Evolutionary conservation across 2,797 vertebrate genomes (phyloP).

Genomic region (Corythornis leucogaster): DNA sequence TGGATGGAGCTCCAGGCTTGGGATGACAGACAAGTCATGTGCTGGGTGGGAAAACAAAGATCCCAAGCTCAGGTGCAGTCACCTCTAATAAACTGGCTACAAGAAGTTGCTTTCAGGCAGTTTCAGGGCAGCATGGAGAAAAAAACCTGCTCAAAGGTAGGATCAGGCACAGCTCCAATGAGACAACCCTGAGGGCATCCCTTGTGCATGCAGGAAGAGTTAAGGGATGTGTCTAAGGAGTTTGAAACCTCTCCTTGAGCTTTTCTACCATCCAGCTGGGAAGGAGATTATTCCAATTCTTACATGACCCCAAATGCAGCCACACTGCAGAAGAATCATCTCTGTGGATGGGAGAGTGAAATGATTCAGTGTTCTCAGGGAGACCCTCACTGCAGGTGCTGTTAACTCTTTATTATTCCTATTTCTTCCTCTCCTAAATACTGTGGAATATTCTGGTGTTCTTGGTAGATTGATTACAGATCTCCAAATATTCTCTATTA

Average conservation of each 20-base stretch:
- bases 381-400: background rate
- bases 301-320: background rate
- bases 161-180: slow-evolving; percentile 7
- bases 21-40: rapidly evolving
- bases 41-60: background rate
- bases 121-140: slow-evolving; percentile 8
- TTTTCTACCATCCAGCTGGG: rapidly evolving
- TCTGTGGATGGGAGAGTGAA: background rate
- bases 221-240: background rate
- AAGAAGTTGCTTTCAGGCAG: slow-evolving; percentile 20
- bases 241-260: background rate
- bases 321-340: background rate
- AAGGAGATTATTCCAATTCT: background rate
- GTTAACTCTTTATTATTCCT: background rate
- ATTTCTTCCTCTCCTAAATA: background rate
- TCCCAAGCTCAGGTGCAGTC: background rate
- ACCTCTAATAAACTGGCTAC: background rate
- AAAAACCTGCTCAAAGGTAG: background rate
- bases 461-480: background rate
- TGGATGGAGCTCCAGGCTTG: background rate
- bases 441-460: background rate
- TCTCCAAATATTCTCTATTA: background rate
- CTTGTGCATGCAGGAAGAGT: background rate
- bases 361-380: slow-evolving; percentile 37
- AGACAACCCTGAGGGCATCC: background rate